Conservation (phyloP, 2,797 vertebrate species). For the Acanthurus tractus region DNA sequence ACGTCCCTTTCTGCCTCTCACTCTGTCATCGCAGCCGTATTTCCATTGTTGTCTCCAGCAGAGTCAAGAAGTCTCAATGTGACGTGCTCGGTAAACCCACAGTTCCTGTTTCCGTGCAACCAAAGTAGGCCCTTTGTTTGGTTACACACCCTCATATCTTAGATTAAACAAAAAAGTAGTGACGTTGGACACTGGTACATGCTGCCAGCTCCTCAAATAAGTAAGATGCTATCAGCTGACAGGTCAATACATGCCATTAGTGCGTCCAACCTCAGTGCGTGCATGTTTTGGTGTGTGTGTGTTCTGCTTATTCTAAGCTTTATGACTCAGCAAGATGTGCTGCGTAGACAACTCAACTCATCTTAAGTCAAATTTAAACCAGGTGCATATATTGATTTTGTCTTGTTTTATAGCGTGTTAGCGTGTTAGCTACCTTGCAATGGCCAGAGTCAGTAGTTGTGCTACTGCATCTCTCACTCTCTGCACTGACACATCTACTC, state of each 20-base stretch:
- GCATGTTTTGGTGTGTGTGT: neutral
- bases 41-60: constrained; percentile 36
- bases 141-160: constrained; percentile 16
- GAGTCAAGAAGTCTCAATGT: neutral
- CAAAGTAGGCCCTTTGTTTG: constrained; percentile 40
- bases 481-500: too few relatives aligned
- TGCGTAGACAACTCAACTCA: too few relatives aligned
- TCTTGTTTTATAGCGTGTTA: too few relatives aligned
- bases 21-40: constrained; percentile 21
- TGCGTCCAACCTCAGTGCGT: neutral
- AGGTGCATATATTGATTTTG: neutral
- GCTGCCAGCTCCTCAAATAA: too few relatives aligned
- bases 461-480: too few relatives aligned
- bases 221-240: constrained; percentile 8
- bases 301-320: neutral
- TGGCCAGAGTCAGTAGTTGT: too few relatives aligned
- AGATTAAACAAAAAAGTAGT: constrained; percentile 24
- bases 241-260: neutral
- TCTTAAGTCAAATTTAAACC: neutral
- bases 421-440: too few relatives aligned
- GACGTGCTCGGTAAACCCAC: constrained; percentile 6
- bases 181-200: neutral
- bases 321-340: constrained; percentile 23
- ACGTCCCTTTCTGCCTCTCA: neutral
- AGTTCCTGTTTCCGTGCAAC: constrained; percentile 50